These are phyloP conservation scores for Pinctada fucata DNA, from an alignment of 2,888 invertebrate species.

Conservation along the genomic window DNA sequence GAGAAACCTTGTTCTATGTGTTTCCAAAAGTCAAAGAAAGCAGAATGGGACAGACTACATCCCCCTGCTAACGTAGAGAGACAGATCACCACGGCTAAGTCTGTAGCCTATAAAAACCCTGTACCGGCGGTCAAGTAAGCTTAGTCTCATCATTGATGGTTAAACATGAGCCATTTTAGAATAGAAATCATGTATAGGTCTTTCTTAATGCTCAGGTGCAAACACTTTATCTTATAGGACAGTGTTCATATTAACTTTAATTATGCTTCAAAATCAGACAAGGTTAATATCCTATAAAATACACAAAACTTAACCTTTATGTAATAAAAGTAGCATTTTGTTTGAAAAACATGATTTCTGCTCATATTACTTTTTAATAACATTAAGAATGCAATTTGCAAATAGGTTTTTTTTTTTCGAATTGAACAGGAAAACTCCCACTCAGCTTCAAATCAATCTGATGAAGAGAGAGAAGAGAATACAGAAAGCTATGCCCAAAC, in stretches of 20 bases:
- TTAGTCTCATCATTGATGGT: not conserved
- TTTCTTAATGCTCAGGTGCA: too few species aligned
- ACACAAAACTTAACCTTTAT: too few species aligned
- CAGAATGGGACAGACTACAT: slow-evolving; percentile 67
- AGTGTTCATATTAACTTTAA: not conserved
- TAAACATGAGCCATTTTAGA: not conserved
- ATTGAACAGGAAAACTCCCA: slow-evolving; percentile 50
- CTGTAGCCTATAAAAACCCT: slow-evolving; percentile 67
- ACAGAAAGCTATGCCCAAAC: slow-evolving; percentile 52
- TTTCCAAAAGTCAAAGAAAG: slow-evolving; percentile 60
- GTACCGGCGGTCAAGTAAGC: slow-evolving; percentile 57
- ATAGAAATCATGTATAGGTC: too few species aligned
- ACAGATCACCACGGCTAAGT: slow-evolving; percentile 59
- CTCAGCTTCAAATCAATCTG: slow-evolving; percentile 60
- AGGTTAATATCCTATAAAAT: too few species aligned
- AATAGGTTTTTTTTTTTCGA: too few species aligned
- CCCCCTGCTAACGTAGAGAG: slow-evolving; percentile 66
- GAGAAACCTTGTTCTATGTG: slow-evolving; percentile 70
- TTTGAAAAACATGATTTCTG: too few species aligned
- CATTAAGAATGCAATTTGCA: too few species aligned
- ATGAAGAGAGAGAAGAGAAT: slow-evolving; percentile 55
- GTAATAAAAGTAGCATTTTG: too few species aligned
- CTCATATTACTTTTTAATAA: too few species aligned
- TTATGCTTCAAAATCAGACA: too few species aligned
- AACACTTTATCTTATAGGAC: too few species aligned